Percentiles rank a stretch among this genome's conserved stretches.
phyloP scores from a whole-genome alignment of 2,888 invertebrate genomes.

The Oscheius sp. region DNA sequence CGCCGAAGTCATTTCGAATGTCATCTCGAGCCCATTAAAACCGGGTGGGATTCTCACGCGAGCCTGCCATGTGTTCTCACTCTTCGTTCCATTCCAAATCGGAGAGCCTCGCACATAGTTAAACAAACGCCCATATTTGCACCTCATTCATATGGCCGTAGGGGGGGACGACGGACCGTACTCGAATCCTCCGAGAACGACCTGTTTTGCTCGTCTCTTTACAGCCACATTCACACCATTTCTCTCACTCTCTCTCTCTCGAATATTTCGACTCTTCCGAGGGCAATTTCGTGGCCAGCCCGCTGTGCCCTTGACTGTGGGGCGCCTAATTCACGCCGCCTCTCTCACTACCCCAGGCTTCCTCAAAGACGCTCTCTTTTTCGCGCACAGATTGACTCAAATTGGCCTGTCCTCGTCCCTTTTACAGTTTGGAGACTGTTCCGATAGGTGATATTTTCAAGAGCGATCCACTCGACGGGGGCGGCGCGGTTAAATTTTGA shows the following conservation, averaged over 20 bases:
- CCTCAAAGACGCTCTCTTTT: slow-evolving; percentile 18
- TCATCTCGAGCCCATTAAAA: not conserved
- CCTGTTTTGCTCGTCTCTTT: slow-evolving; percentile 4
- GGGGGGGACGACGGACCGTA: slow-evolving; percentile 4
- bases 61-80: not conserved
- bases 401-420: not conserved
- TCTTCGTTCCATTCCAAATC: slow-evolving; percentile 7
- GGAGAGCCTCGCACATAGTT: slow-evolving; percentile 3
- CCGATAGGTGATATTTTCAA: too few relatives aligned
- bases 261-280: too few relatives aligned
- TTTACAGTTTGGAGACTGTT: too few relatives aligned
- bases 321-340: not conserved
- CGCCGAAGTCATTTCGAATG: too few relatives aligned
- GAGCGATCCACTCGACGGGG: too few relatives aligned
- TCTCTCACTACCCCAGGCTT: slow-evolving; percentile 1
- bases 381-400: not conserved
- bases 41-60: not conserved
- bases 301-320: slow-evolving; percentile 16
- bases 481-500: too few relatives aligned
- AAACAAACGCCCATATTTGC: slow-evolving; percentile 23
- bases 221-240: not conserved
- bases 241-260: not conserved
- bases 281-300: slow-evolving; percentile 19
- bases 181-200: too few relatives aligned
- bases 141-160: slow-evolving; percentile 16